Conservation (phyloP, 2,888 invertebrate genomes). For the Hirtodrosophila histrioides region DNA sequence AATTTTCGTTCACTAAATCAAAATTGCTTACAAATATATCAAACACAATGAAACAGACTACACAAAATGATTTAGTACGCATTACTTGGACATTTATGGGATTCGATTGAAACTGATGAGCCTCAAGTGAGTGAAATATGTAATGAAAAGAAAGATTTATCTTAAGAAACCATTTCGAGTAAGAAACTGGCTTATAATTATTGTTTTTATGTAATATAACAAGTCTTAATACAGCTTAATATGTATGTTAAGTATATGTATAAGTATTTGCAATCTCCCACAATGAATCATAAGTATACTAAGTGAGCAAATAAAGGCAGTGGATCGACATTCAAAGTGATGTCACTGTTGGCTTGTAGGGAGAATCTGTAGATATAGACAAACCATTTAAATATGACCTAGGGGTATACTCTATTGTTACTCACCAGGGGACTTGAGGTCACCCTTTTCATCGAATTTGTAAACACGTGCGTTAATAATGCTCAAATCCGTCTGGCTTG, state of each 20-base stretch:
- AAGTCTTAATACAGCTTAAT: conserved; percentile 48
- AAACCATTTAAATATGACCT: not conserved
- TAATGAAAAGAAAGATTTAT: too few relatives aligned
- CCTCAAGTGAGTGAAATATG: too few relatives aligned
- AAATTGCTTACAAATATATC: too few relatives aligned
- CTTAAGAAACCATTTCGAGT: conserved; percentile 17
- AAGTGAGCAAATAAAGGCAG: conserved; percentile 26
- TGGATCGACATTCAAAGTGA: conserved; percentile 50
- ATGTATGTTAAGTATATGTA: conserved; percentile 5
- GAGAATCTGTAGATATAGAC: conserved; percentile 52
- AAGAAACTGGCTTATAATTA: conserved; percentile 23
- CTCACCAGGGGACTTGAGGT: conserved; percentile 60
- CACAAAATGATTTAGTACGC: not conserved
- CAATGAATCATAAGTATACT: conserved; percentile 26
- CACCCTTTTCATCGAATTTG: conserved; percentile 70
- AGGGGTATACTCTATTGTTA: too few relatives aligned
- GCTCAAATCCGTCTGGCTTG: conserved; percentile 70
- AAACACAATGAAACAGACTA: not conserved
- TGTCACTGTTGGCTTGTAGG: conserved; percentile 67
- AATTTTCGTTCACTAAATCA: too few relatives aligned
- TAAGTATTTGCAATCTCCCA: conserved; percentile 15
- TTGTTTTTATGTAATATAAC: conserved; percentile 29
- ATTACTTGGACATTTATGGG: conserved; percentile 6
- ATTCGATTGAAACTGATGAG: not conserved
- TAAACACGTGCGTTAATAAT: conserved; percentile 71